Percentiles rank a stretch among this genome's conserved stretches.
Conservation (phyloP, 2,888 invertebrate genomes). For the Cephalotes varians region DNA sequence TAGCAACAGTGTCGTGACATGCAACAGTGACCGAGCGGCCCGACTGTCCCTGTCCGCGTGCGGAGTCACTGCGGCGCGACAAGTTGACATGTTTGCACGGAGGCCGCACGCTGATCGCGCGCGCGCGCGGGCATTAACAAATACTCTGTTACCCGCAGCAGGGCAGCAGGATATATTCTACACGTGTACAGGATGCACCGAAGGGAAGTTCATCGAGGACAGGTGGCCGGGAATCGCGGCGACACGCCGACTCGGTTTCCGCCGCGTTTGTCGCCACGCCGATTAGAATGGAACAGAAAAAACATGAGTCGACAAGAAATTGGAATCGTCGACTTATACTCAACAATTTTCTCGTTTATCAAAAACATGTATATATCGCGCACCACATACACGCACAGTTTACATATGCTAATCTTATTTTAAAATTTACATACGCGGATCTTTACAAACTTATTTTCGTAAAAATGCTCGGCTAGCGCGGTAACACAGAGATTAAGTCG, state of each 20-base stretch:
- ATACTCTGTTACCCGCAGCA: constrained; percentile 68
- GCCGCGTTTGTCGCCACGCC: constrained; percentile 36
- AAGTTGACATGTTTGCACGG: constrained; percentile 83
- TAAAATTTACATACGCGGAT: no score
- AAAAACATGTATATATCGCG: background rate
- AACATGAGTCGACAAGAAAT: background rate
- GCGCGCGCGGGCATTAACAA: constrained; percentile 79
- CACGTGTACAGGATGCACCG: constrained; percentile 47
- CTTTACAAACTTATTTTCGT: background rate
- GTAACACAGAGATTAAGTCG: constrained; percentile 22
- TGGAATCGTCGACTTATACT: background rate
- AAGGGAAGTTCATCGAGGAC: constrained; percentile 68
- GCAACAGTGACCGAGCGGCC: constrained; percentile 74
- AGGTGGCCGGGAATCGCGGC: constrained; percentile 71
- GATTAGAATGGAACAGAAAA: constrained; percentile 8
- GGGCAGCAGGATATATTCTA: constrained; percentile 55
- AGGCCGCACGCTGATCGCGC: constrained; percentile 80
- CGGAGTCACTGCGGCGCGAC: constrained; percentile 81
- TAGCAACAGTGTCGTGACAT: constrained; percentile 78
- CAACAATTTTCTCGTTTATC: background rate
- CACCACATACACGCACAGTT: background rate
- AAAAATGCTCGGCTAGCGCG: background rate
- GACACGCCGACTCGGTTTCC: constrained; percentile 52
- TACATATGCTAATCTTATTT: no score
- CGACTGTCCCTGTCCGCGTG: constrained; percentile 73